Conservation (phyloP, 2,113 vertebrate species). For the Rhegmatorhina hoffmannsi region DNA sequence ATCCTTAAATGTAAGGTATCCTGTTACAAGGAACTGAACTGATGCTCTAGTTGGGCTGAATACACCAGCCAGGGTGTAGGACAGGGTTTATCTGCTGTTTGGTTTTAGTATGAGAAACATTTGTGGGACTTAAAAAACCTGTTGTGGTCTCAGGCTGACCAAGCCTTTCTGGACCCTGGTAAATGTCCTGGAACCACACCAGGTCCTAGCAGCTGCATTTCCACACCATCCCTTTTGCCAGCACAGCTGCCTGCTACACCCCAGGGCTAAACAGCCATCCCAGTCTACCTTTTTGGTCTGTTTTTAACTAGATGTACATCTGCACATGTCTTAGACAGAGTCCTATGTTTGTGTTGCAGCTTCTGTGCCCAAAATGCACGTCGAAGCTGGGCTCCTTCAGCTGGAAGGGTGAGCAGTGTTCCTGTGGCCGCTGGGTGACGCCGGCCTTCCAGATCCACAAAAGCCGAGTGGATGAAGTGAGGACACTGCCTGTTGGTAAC, state of each 20-base stretch:
- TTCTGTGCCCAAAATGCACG: constrained; percentile 91
- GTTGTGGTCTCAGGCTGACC: not conserved
- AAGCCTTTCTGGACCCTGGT: not conserved
- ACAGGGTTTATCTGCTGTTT: not conserved
- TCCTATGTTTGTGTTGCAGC: constrained; percentile 71
- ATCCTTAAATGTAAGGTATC: not conserved
- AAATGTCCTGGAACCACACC: not conserved
- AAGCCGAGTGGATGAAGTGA: constrained; percentile 90
- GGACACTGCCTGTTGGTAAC: constrained; percentile 59
- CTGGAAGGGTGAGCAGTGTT: constrained; percentile 93
- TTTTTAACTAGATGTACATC: not conserved
- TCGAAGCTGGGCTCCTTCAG: constrained; percentile 93
- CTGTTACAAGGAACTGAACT: not conserved
- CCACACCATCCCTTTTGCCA: not conserved
- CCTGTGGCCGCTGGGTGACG: constrained; percentile 92
- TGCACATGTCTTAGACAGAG: fast-evolving
- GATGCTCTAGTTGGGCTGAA: not conserved
- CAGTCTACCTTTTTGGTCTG: not conserved
- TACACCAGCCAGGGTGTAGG: not conserved
- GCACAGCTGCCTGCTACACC: not conserved
- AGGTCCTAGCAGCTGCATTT: not conserved
- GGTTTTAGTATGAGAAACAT: not conserved
- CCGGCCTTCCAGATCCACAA: constrained; percentile 95
- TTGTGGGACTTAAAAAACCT: not conserved
- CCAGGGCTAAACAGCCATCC: not conserved